These are phyloP conservation scores for Brachionus rubens DNA, from an alignment of 1,140 invertebrate species.

Conservation along the genomic window DNA sequence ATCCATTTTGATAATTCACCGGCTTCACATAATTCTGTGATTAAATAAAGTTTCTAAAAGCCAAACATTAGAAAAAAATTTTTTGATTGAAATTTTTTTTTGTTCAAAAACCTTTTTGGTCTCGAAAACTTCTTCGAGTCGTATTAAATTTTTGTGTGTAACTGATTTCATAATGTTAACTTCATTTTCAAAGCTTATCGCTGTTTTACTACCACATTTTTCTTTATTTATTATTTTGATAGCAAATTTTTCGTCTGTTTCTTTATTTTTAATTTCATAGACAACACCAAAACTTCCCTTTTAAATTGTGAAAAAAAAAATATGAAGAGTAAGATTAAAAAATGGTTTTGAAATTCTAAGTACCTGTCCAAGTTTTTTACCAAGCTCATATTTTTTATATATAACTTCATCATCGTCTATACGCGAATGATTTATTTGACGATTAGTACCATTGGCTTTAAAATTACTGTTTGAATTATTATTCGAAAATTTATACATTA, in stretches of 20 bases:
- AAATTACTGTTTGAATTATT: slow-evolving; percentile 29
- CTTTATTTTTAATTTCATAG: slow-evolving; percentile 58
- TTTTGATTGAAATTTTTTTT: slow-evolving; percentile 9
- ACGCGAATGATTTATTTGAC: slow-evolving; percentile 53
- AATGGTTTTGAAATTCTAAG: too few relatives aligned
- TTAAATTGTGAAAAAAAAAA: too few relatives aligned
- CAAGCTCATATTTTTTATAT: slow-evolving; percentile 52
- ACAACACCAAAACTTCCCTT: slow-evolving; percentile 64
- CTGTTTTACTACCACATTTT: slow-evolving; percentile 49
- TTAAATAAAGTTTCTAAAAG: slow-evolving; percentile 56
- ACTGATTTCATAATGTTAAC: slow-evolving; percentile 64
- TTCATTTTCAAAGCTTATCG: slow-evolving; percentile 61
- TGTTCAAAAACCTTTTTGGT: slow-evolving; percentile 56
- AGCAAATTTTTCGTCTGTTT: slow-evolving; percentile 59
- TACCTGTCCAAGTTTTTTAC: slow-evolving; percentile 59
- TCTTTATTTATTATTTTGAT: slow-evolving; percentile 64
- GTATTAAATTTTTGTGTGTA: slow-evolving; percentile 63
- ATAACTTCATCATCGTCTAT: slow-evolving; percentile 55
- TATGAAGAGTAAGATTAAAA: too few relatives aligned
- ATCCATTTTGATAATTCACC: slow-evolving; percentile 60
- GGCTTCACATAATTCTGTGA: slow-evolving; percentile 62
- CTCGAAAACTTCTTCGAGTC: slow-evolving; percentile 63
- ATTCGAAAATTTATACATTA: slow-evolving; percentile 32
- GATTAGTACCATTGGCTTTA: not conserved
- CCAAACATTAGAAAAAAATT: not conserved